Evolutionary conservation across 2,888 invertebrate genomes (phyloP), one percentile per base, ranked within the genome.

Genomic region (Folsomia manolachei): DNA sequence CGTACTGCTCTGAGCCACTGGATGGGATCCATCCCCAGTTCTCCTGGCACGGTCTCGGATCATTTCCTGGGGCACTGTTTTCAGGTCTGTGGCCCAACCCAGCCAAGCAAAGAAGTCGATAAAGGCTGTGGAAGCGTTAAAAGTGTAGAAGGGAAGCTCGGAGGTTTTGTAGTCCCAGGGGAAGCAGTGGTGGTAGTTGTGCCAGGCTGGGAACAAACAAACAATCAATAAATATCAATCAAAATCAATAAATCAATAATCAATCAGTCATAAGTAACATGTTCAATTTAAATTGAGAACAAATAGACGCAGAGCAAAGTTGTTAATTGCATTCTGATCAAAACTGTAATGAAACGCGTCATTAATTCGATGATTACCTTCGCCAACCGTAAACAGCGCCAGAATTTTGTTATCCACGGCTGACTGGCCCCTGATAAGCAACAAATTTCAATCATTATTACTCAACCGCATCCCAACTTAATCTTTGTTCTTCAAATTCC

Each of bases 101-200:
- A 95, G 85, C 83, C 88, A 89, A 11, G 92, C 90, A 84, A 91
- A 92, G 82, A 91, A 87, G 83, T 94, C 92, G 79, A 94, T 91
- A 83, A 93, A 90, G 11, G 86, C 85, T 0, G 91, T 90, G 0
- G 93, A 91, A 80, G 90, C 85, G 83, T 94, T 94, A 24, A 90
- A 84, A 72, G 88, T 89, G 82, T 89, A 88, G n/a, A 23, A 19
- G 18, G 92, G 92, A n/a, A 93, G 85, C 83, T 96, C 95, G 2
- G 93, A 90, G 26, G 95, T 91, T 82, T 93, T 91, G 87, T 95
- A 95, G 84, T 95, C 95, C 90, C 92, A 93, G 0, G 95, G 18
- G 39, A 65, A 27, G 27, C 19, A 67, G 19, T 51, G 2, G 2
- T 69, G 64, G 27, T 26, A 69, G 23, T 39, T 25, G 25, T 68